A percentile compares a stretch with the other conserved stretches of the same genome.
These are phyloP conservation scores for Pelvicachromis taeniatus DNA, from an alignment of 2,113 vertebrate genomes.

Conservation along the genomic window DNA sequence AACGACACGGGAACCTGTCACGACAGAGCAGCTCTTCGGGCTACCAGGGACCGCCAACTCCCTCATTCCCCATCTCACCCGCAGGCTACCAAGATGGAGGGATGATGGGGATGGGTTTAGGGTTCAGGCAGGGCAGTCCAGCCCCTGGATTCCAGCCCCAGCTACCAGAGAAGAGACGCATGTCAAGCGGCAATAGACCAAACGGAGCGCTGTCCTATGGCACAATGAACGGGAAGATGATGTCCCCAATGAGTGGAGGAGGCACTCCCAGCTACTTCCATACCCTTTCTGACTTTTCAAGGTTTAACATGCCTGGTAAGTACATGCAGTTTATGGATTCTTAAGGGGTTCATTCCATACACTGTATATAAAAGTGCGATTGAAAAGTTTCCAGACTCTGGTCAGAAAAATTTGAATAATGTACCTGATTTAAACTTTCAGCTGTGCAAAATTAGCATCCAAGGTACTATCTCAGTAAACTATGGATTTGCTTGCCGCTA, in stretches of 20 bases:
- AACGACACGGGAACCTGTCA: slow-evolving; percentile 83
- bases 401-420: neutral
- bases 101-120: slow-evolving; percentile 25
- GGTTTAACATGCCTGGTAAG: slow-evolving; percentile 89
- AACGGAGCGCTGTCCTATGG: slow-evolving; percentile 84
- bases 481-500: neutral
- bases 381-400: neutral
- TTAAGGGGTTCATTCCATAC: neutral
- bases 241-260: slow-evolving; percentile 79
- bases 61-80: slow-evolving; percentile 87
- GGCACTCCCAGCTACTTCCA: slow-evolving; percentile 80
- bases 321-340: neutral
- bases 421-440: neutral
- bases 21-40: slow-evolving; percentile 93
- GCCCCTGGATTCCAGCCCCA: slow-evolving; percentile 66
- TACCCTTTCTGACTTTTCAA: slow-evolving; percentile 93
- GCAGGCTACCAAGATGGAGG: slow-evolving; percentile 81
- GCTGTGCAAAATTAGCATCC: neutral
- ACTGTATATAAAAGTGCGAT: neutral
- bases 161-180: slow-evolving; percentile 90
- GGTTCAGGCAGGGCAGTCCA: slow-evolving; percentile 84
- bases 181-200: slow-evolving; percentile 86
- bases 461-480: neutral
- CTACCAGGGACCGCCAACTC: slow-evolving; percentile 89
- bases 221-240: slow-evolving; percentile 87